Conservation (phyloP, 2,113 vertebrate species). For the Tyrannus savana region DNA sequence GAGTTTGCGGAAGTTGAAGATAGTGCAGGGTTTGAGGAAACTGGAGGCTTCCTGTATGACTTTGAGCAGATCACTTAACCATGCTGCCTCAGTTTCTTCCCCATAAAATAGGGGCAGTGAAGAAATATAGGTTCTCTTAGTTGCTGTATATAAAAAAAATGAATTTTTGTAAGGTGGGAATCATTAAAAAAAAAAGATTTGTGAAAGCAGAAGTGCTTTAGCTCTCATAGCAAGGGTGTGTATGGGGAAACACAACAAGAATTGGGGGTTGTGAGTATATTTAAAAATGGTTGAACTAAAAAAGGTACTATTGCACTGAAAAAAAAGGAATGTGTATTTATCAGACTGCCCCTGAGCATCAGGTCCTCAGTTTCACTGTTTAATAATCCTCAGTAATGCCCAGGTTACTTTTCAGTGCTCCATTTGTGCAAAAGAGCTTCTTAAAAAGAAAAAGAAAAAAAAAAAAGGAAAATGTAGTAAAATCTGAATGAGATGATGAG, state of each 20-base stretch:
- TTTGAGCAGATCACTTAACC: neutral
- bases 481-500: neutral
- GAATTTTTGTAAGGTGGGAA: neutral
- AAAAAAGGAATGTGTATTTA: neutral
- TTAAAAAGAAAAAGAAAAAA: neutral
- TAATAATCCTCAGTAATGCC: neutral
- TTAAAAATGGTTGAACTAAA: neutral
- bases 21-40: slow-evolving; percentile 34
- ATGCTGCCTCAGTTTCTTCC: neutral
- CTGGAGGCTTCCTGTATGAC: slow-evolving; percentile 46
- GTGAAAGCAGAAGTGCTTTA: neutral
- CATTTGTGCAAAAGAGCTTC: neutral
- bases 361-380: neutral
- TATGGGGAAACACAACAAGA: neutral
- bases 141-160: neutral
- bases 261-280: neutral
- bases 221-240: neutral
- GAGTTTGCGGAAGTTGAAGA: slow-evolving; percentile 40
- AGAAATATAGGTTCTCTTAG: neutral
- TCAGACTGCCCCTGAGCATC: accelerated
- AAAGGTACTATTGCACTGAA: neutral
- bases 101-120: neutral
- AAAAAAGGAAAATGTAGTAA: neutral
- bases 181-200: neutral
- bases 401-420: neutral